Percentiles rank a stretch among this genome's conserved stretches.
Conservation (phyloP, 2,113 vertebrate species). For the Balaeniceps rex region DNA sequence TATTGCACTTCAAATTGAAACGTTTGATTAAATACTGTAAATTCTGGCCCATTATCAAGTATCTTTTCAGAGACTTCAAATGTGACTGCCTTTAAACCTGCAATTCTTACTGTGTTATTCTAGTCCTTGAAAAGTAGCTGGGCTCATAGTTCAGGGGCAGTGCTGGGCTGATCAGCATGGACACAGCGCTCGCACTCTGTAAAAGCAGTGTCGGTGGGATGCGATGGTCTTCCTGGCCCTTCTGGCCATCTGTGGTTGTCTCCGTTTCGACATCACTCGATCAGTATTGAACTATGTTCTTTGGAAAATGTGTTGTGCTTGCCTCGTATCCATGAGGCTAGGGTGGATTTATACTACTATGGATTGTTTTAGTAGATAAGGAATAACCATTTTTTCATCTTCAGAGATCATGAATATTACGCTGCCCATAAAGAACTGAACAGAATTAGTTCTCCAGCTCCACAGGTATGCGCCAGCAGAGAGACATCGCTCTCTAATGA, state of each 20-base stretch:
- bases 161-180: neutral
- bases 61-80: neutral
- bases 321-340: fast-evolving
- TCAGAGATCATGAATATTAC: neutral
- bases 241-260: neutral
- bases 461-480: neutral
- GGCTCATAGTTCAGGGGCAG: neutral
- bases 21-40: conserved; percentile 9
- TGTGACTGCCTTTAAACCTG: neutral
- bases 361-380: neutral
- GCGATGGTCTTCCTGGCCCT: neutral
- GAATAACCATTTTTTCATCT: neutral
- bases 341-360: neutral
- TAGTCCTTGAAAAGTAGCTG: neutral
- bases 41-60: neutral
- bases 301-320: neutral
- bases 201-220: neutral
- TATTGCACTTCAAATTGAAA: neutral
- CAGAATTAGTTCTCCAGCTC: neutral
- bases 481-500: neutral
- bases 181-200: fast-evolving
- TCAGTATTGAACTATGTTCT: neutral
- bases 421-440: neutral
- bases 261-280: fast-evolving
- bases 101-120: neutral